Conservation (phyloP, 1,140 invertebrate genomes). For the Piezodorus guildinii region DNA sequence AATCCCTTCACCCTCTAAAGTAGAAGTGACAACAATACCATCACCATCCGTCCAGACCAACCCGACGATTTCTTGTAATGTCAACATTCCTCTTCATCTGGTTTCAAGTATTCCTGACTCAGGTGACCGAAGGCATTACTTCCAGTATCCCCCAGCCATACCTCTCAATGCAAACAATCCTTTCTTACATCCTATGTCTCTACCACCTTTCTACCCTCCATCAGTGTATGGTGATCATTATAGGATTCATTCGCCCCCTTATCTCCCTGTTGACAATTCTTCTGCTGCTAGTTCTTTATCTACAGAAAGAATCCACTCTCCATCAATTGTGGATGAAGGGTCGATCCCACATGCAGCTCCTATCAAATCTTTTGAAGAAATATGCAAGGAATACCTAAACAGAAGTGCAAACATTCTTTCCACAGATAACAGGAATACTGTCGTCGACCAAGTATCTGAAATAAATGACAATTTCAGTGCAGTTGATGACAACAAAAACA, state of each 20-base stretch:
- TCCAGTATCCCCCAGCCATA: background rate
- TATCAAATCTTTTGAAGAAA: constrained; percentile 9
- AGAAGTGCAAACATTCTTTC: background rate
- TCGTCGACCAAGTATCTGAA: background rate
- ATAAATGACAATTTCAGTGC: background rate
- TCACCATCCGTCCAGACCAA: background rate
- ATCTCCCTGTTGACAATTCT: background rate
- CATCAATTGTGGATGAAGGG: too few relatives aligned
- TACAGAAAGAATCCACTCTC: too few relatives aligned
- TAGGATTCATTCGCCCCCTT: background rate
- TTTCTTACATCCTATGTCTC: background rate
- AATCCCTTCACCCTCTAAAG: constrained; percentile 20
- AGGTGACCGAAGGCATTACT: background rate
- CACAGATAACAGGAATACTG: too few relatives aligned
- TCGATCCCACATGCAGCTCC: too few relatives aligned
- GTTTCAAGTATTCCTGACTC: background rate
- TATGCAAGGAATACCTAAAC: constrained; percentile 3
- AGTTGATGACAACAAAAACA: background rate
- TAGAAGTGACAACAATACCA: constrained; percentile 15
- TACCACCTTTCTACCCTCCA: background rate
- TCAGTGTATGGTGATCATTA: background rate
- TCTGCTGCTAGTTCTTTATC: background rate
- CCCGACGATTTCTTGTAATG: constrained; percentile 19
- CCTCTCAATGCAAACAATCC: constrained; percentile 1
- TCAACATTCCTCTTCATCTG: constrained; percentile 17